A percentile compares a stretch with the other conserved stretches of the same genome.
Evolutionary conservation across 2,797 vertebrate species (phyloP).

Genomic region (Loriculus beryllinus): DNA sequence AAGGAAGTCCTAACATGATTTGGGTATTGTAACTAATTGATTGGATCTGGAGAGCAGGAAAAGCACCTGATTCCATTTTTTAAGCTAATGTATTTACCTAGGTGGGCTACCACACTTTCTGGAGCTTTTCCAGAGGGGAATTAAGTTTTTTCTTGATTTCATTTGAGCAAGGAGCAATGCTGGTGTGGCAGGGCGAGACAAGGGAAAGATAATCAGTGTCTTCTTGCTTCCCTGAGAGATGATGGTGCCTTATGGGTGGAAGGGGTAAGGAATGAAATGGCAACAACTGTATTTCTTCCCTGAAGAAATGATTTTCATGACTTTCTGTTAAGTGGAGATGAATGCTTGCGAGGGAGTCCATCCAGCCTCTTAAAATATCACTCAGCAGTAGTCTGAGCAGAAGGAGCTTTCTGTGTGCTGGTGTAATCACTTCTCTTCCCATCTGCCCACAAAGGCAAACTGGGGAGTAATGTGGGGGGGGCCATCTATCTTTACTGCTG

Average conservation of each 20-base stretch:
- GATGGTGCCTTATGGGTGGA: background rate
- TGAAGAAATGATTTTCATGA: background rate
- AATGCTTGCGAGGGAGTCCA: background rate
- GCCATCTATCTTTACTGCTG: background rate
- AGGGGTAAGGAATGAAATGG: background rate
- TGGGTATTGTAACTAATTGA: background rate
- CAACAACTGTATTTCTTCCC: background rate
- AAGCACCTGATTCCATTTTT: background rate
- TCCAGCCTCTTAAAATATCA: background rate
- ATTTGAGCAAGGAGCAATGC: background rate
- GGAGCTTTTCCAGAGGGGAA: background rate
- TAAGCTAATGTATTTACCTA: background rate
- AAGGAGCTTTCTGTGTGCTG: background rate
- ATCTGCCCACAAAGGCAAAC: background rate
- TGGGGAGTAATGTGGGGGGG: background rate
- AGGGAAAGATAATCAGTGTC: background rate
- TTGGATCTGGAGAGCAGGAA: background rate
- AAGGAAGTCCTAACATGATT: background rate
- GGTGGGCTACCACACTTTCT: background rate
- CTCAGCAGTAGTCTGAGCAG: background rate
- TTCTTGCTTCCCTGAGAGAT: background rate
- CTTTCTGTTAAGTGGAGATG: background rate
- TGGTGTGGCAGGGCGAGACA: background rate
- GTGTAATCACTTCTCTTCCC: background rate
- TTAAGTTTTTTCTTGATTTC: background rate